Base-by-base conservation (phyloP, 2,113 vertebrate genomes). In the Orientallactaga bullata region DNA sequence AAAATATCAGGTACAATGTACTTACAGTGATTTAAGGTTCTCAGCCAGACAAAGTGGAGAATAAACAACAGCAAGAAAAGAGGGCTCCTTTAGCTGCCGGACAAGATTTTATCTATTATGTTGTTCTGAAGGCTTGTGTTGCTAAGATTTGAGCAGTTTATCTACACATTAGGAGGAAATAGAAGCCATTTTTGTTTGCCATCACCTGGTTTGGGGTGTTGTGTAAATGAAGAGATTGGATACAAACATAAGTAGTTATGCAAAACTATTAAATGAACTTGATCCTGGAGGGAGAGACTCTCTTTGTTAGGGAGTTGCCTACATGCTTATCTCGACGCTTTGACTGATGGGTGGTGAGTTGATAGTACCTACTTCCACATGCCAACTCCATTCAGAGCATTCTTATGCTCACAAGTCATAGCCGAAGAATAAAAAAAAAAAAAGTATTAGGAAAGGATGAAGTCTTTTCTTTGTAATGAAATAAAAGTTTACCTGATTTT, bases 331-430 rank as follows among this genome's bases (percentile, higher is more conserved):
- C n/a, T 55, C 24, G 60, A 73, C 58, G 39, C 21, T 63, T 35
- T 93, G 80, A 95, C 79, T 91, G 74, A 88, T n/a, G 66, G 88
- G 37, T 4, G 7, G 58, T 82, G 84, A 93, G 66, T 26, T 87
- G 78, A 83, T 88, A 74, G 82, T 3, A 74, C 93, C 88, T 82
- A 23, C 61, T 24, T 10, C 71, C 47, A 42, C 85, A 69, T 15
- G 74, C 71, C 63, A 72, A 26, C 80, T 77, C 89, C 79, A 35
- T 39, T 88, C 39, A 88, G 83, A 92, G 35, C 71, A 90, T 96
- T 85, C 88, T 80, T 95, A 87, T 30, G 13, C 32, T 66, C 39
- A 32, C 21, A 79, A 42, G 20, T 92, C 92, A 91, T 63, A 88
- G 55, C 51, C 90, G 73, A 91, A 68, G 26, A 35, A 69, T 61